Percentiles rank a stretch among this genome's conserved stretches.
Evolutionary conservation across 1,140 invertebrate genomes (phyloP).

Genomic region (Paraescarpia echinospica): DNA sequence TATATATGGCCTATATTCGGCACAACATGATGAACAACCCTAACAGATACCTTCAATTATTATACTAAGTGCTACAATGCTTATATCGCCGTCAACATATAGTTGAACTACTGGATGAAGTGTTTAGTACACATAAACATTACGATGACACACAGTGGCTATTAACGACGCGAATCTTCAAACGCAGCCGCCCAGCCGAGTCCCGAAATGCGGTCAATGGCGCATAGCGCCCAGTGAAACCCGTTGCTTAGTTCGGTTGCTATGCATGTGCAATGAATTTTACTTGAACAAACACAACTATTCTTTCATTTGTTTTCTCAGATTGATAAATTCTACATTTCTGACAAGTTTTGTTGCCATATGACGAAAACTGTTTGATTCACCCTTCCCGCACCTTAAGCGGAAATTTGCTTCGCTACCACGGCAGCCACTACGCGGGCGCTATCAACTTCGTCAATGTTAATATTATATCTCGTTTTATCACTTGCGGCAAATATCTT

Average conservation of each 20-base stretch:
- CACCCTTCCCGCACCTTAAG: not conserved
- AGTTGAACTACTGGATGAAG: not conserved
- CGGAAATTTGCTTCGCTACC: not conserved
- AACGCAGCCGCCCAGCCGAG: not conserved
- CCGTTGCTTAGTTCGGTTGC: not conserved
- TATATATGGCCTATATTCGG: not conserved
- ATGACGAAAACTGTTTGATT: not conserved
- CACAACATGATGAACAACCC: not conserved
- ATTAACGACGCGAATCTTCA: not conserved
- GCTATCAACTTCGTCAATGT: not conserved
- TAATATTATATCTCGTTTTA: not conserved
- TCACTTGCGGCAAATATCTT: not conserved
- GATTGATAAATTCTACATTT: not conserved
- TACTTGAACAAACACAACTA: not conserved
- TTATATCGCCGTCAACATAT: not conserved
- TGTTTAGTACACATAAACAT: not conserved
- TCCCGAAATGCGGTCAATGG: not conserved
- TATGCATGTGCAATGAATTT: not conserved
- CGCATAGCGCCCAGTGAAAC: not conserved
- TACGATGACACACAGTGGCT: not conserved
- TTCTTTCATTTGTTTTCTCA: not conserved
- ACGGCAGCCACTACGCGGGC: not conserved
- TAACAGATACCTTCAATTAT: not conserved
- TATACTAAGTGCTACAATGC: not conserved
- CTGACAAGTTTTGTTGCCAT: not conserved